Conservation (phyloP, 2,888 invertebrate species). For the Falcaria lacertinaria region DNA sequence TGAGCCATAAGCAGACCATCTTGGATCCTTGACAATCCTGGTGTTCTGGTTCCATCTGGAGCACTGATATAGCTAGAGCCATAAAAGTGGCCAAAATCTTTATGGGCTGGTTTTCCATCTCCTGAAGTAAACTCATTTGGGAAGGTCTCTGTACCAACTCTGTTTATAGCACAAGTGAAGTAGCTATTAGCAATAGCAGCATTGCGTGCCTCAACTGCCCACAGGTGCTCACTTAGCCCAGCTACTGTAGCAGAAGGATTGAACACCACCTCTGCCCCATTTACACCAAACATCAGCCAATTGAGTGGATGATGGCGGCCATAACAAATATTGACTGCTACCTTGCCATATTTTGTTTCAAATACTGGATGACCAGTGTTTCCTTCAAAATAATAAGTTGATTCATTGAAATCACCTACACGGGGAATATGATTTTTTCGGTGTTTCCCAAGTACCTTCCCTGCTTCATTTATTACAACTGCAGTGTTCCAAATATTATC, state of each 20-base stretch:
- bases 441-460: constrained; percentile 94
- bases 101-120: constrained; percentile 88
- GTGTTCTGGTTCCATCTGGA: constrained; percentile 96
- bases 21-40: constrained; percentile 86
- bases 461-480: constrained; percentile 93
- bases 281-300: constrained; percentile 98
- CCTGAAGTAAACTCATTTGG: constrained; percentile 79
- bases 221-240: constrained; percentile 92
- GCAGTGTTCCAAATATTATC: constrained; percentile 97
- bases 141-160: constrained; percentile 94
- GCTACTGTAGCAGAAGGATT: constrained; percentile 98
- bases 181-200: constrained; percentile 98
- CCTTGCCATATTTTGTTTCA: constrained; percentile 90
- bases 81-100: constrained; percentile 97
- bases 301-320: constrained; percentile 99
- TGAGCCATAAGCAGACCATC: constrained; percentile 95
- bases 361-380: constrained; percentile 98
- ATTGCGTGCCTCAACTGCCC: constrained; percentile 97
- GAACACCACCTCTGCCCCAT: constrained; percentile 99
- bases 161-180: constrained; percentile 95
- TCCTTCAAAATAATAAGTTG: constrained; percentile 98
- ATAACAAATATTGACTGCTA: constrained; percentile 98
- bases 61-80: constrained; percentile 97
- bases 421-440: constrained; percentile 99
- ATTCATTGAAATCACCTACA: constrained; percentile 99